phyloP scores from a whole-genome alignment of 2,797 vertebrate species.

The Microctenopoma steveboyesi region DNA sequence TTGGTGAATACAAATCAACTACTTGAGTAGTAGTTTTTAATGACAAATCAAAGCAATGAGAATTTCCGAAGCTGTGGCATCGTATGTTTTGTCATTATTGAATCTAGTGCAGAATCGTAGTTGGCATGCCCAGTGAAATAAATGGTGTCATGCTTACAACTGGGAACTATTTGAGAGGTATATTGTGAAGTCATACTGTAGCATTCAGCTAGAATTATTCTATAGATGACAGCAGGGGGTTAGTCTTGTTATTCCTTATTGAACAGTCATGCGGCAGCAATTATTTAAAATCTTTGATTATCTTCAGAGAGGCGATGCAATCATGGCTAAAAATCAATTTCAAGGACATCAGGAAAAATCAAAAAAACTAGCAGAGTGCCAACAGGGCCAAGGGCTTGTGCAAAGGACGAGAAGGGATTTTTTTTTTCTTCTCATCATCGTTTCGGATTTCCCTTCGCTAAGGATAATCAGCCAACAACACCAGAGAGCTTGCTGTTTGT shows the following conservation, averaged over 20 bases:
- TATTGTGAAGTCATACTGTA: slow-evolving; percentile 77
- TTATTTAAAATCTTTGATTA: slow-evolving; percentile 84
- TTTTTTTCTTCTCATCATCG: slow-evolving; percentile 64
- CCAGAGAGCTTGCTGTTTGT: slow-evolving; percentile 78
- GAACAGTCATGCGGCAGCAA: slow-evolving; percentile 78
- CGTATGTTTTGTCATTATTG: slow-evolving; percentile 40
- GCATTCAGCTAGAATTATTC: slow-evolving; percentile 66
- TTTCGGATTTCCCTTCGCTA: slow-evolving; percentile 74
- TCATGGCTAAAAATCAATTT: slow-evolving; percentile 85
- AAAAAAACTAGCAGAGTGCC: slow-evolving; percentile 74
- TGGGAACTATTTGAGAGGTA: slow-evolving; percentile 79
- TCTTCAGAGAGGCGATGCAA: slow-evolving; percentile 79
- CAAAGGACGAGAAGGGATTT: slow-evolving; percentile 64
- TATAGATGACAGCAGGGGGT: slow-evolving; percentile 63
- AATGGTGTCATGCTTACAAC: slow-evolving; percentile 67
- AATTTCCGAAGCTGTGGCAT: slow-evolving; percentile 37
- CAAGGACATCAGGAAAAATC: slow-evolving; percentile 83
- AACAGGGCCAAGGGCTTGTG: slow-evolving; percentile 80
- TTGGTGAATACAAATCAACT: slow-evolving; percentile 22
- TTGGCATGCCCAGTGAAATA: slow-evolving; percentile 57
- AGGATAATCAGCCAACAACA: slow-evolving; percentile 83
- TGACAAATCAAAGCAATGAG: slow-evolving; percentile 20
- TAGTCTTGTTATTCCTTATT: slow-evolving; percentile 69
- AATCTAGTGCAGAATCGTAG: slow-evolving; percentile 43
- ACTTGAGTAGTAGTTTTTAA: slow-evolving; percentile 24